phyloP scores from a whole-genome alignment of 2,888 invertebrate genomes.

The Aspidiotus destructor region DNA sequence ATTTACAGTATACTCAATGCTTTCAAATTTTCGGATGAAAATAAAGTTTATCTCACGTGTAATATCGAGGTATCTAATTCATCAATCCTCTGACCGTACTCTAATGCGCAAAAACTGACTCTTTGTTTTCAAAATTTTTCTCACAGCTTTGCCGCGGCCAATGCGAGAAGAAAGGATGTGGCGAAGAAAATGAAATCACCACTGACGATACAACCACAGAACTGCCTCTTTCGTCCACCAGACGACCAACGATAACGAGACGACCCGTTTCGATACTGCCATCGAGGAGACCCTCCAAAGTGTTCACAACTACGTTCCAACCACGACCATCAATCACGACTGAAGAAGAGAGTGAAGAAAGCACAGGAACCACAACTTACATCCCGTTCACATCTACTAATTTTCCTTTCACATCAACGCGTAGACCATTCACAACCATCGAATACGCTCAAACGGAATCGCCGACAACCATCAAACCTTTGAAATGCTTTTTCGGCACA shows the following conservation, averaged over 20 bases:
- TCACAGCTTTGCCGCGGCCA: conserved; percentile 17
- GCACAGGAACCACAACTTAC: conserved; percentile 39
- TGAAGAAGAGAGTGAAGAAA: conserved; percentile 35
- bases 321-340: conserved; percentile 33
- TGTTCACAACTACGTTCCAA: conserved; percentile 37
- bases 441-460: conserved; percentile 40
- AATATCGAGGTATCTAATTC: conserved; percentile 54
- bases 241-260: too few relatives aligned
- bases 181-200: background rate
- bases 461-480: conserved; percentile 37
- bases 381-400: conserved; percentile 36
- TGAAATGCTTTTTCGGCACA: conserved; percentile 40
- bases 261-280: background rate
- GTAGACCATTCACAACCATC: conserved; percentile 39
- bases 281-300: conserved; percentile 36
- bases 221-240: background rate
- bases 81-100: background rate
- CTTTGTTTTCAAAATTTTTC: background rate
- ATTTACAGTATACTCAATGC: conserved; percentile 60
- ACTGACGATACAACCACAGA: background rate
- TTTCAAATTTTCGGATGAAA: conserved; percentile 63
- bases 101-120: background rate
- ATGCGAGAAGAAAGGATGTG: conserved; percentile 3
- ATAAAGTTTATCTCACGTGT: conserved; percentile 62
- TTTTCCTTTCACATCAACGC: conserved; percentile 21